Conservation (phyloP, 2,113 vertebrate species). For the Microtus montanus region DNA sequence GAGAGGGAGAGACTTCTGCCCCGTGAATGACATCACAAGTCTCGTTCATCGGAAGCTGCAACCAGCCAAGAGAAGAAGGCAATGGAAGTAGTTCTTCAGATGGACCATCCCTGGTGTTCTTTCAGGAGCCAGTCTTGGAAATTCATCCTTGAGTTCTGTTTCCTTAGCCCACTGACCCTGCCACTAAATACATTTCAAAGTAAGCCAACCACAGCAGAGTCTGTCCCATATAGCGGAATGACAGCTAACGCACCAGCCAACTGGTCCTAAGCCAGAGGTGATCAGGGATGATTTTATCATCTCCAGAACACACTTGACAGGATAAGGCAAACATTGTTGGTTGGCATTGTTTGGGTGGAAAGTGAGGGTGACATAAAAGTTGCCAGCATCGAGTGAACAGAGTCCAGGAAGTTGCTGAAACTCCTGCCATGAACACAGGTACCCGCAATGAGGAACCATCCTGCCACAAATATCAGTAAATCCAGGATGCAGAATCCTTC, state of each 20-base stretch:
- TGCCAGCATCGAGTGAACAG: background rate
- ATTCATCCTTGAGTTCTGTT: background rate
- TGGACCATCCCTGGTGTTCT: background rate
- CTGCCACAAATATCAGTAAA: background rate
- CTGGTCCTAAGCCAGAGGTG: background rate
- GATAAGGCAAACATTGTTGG: background rate
- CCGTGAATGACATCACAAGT: background rate
- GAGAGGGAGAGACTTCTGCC: background rate
- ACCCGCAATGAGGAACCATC: background rate
- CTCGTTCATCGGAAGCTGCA: background rate
- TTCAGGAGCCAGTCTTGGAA: conserved; percentile 33
- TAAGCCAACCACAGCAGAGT: background rate
- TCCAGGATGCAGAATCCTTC: background rate
- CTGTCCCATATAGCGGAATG: background rate
- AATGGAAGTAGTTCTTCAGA: background rate
- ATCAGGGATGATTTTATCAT: background rate
- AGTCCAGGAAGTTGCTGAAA: background rate
- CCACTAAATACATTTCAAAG: conserved; percentile 10
- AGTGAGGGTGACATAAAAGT: background rate
- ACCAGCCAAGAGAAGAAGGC: background rate
- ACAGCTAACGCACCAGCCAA: background rate
- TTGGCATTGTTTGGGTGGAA: background rate
- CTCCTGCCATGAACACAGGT: background rate
- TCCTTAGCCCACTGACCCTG: background rate
- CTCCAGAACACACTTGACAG: background rate